Evolutionary conservation across 92 coral and sea anemone species (phyloP).

Genomic region (Scolanthus callimorphus): DNA sequence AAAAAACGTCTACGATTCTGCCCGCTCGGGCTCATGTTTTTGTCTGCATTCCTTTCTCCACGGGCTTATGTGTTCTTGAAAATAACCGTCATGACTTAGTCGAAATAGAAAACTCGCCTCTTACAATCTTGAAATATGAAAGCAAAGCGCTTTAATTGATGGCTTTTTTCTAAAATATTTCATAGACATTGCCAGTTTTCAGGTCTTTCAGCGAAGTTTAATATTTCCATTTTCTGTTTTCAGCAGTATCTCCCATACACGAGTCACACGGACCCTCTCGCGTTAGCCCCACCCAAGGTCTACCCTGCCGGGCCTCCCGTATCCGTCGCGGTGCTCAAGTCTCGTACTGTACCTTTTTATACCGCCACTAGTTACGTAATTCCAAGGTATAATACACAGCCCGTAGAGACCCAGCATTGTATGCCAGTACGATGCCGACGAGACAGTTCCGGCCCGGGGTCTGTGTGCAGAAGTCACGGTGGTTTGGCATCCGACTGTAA

Average conservation of each 20-base stretch:
- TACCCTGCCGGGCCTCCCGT: conserved; percentile 72
- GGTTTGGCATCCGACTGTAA: conserved; percentile 9
- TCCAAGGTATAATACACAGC: conserved; percentile 43
- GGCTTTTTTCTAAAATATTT: no score
- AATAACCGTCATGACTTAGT: no score
- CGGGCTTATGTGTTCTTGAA: no score
- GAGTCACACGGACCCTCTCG: conserved; percentile 62
- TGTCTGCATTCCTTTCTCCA: no score
- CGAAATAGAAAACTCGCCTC: no score
- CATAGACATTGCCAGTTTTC: no score
- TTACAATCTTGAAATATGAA: no score
- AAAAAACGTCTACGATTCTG: no score
- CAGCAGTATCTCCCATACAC: conserved; percentile 35
- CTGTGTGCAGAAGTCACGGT: neutral
- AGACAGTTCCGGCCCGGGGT: conserved; percentile 8
- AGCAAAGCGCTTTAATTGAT: no score
- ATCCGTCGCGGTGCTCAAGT: conserved; percentile 64
- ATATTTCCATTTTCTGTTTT: no score
- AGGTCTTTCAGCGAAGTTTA: no score
- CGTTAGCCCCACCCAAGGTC: conserved; percentile 46
- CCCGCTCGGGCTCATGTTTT: no score
- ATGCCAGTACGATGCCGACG: conserved; percentile 57
- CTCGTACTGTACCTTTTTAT: conserved; percentile 75
- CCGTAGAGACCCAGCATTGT: conserved; percentile 73
- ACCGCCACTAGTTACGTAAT: conserved; percentile 79